phyloP scores from a whole-genome alignment of 2,113 vertebrate genomes.

The Micronycteris hirsuta region DNA sequence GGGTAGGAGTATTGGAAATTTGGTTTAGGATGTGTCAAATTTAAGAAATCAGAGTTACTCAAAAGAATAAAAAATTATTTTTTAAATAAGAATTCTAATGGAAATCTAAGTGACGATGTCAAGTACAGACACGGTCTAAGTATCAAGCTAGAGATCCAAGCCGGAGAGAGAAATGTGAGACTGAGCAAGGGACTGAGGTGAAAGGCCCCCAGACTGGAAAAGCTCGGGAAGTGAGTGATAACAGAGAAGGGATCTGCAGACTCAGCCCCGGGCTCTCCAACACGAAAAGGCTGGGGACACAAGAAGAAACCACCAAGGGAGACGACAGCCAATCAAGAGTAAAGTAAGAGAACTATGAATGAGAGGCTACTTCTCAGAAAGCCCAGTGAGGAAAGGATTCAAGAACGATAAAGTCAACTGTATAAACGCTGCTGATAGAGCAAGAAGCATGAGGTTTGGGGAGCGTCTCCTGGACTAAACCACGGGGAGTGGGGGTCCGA shows the following conservation, averaged over 20 bases:
- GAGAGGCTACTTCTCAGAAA: background rate
- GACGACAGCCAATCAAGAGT: background rate
- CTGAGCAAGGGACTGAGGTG: background rate
- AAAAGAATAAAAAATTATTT: background rate
- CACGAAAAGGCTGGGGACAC: background rate
- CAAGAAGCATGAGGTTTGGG: background rate
- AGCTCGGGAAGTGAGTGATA: background rate
- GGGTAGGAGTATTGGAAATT: background rate
- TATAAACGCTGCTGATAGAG: background rate
- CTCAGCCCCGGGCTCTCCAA: background rate
- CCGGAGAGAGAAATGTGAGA: background rate
- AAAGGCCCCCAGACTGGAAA: background rate
- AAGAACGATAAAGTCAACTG: background rate
- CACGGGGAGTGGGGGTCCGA: background rate
- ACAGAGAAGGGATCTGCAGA: background rate
- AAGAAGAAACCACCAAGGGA: background rate
- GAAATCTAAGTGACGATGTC: background rate
- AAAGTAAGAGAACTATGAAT: background rate
- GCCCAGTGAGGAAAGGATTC: background rate
- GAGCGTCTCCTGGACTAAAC: background rate
- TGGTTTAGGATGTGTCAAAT: background rate
- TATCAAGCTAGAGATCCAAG: background rate
- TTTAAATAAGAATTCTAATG: background rate
- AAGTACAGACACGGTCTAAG: background rate
- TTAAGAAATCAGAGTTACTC: background rate